These are phyloP conservation scores for Pagetopsis macropterus DNA, from an alignment of 2,797 vertebrate species.

Conservation along the genomic window DNA sequence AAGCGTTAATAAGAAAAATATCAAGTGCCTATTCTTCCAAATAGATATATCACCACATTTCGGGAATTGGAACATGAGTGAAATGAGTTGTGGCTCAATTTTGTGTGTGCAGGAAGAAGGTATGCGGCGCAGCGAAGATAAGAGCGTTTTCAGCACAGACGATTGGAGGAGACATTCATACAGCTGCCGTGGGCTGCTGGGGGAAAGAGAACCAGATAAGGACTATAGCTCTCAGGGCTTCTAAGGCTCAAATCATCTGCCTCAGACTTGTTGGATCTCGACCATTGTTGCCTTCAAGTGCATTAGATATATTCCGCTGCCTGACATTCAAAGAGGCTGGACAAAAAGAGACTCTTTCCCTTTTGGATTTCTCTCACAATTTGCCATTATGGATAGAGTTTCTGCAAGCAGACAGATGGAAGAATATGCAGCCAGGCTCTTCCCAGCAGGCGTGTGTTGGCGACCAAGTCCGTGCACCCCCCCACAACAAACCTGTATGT, in stretches of 20 bases:
- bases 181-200: conserved; percentile 46
- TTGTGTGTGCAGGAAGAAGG: conserved; percentile 50
- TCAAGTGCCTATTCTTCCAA: conserved; percentile 39
- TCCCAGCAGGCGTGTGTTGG: conserved; percentile 66
- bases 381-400: conserved; percentile 55
- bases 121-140: conserved; percentile 64
- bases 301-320: conserved; percentile 63
- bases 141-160: conserved; percentile 55
- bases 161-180: conserved; percentile 59
- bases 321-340: conserved; percentile 54
- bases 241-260: conserved; percentile 67
- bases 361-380: conserved; percentile 51
- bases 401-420: conserved; percentile 69
- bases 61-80: conserved; percentile 55
- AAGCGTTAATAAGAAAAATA: conserved; percentile 29
- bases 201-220: conserved; percentile 71
- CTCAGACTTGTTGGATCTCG: conserved; percentile 59
- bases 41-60: conserved; percentile 53
- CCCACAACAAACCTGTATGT: conserved; percentile 38
- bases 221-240: conserved; percentile 63
- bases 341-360: conserved; percentile 24
- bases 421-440: conserved; percentile 61
- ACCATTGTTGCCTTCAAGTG: conserved; percentile 66
- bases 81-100: conserved; percentile 66
- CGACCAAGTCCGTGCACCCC: conserved; percentile 27